These are phyloP conservation scores for Conger conger DNA, from an alignment of 2,113 vertebrate genomes.

Conservation along the genomic window DNA sequence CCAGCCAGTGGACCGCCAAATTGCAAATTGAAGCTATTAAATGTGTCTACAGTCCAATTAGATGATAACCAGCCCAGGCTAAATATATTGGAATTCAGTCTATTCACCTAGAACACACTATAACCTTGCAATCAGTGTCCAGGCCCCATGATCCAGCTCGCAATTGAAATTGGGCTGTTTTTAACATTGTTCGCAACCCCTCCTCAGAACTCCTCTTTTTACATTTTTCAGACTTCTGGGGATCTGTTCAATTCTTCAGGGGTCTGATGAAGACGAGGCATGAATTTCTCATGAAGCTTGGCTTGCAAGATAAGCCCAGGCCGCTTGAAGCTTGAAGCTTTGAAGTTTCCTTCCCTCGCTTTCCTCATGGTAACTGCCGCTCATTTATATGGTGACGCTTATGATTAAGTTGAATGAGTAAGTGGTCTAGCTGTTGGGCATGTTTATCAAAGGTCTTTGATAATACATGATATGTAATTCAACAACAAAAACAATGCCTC, in stretches of 20 bases:
- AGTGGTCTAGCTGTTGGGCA: not conserved
- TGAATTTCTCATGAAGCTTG: conserved; percentile 58
- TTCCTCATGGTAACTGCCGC: conserved; percentile 46
- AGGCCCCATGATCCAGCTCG: not conserved
- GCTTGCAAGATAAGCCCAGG: conserved; percentile 47
- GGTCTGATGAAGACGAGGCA: conserved; percentile 43
- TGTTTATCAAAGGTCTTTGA: not conserved
- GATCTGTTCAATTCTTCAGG: conserved; percentile 34
- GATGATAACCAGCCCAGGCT: not conserved
- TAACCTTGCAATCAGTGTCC: not conserved
- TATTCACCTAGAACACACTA: not conserved
- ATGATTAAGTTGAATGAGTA: not conserved
- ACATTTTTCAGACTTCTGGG: conserved; percentile 13
- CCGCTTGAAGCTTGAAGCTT: conserved; percentile 51
- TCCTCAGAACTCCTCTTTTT: not conserved
- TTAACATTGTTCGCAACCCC: not conserved
- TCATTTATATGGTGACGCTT: conserved; percentile 39
- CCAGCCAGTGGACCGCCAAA: not conserved
- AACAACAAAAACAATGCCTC: not conserved
- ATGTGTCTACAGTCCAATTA: not conserved
- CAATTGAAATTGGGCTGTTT: not conserved
- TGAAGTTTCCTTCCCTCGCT: conserved; percentile 48
- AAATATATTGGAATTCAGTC: not conserved
- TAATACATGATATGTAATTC: not conserved
- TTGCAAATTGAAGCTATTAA: not conserved